Conservation (phyloP, 2,113 vertebrate species). For the Collichthys lucidus region DNA sequence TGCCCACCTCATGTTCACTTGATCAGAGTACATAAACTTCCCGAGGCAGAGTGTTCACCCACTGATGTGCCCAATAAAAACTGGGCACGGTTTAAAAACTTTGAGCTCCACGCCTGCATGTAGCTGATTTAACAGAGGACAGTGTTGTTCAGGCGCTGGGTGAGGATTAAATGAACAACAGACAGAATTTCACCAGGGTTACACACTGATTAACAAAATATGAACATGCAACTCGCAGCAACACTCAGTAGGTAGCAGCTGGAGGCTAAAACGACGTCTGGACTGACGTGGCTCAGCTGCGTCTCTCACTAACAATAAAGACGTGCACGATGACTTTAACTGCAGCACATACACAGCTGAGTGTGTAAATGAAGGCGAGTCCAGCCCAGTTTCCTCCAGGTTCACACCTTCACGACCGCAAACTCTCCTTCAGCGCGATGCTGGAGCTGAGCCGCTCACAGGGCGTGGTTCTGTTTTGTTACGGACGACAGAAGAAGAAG, state of each 20-base stretch:
- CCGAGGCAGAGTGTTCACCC: background rate
- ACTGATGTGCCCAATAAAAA: background rate
- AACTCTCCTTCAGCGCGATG: background rate
- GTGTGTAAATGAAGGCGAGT: background rate
- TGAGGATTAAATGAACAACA: background rate
- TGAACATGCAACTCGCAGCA: background rate
- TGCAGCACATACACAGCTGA: background rate
- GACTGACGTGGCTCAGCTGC: background rate
- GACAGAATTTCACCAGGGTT: background rate
- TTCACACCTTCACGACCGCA: background rate
- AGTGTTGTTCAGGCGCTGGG: background rate
- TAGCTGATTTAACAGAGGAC: background rate
- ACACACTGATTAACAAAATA: background rate
- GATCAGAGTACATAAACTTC: background rate
- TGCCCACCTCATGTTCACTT: conserved; percentile 24
- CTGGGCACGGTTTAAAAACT: background rate
- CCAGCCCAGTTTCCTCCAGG: background rate
- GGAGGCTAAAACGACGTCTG: background rate
- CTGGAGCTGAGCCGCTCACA: background rate
- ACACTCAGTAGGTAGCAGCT: background rate
- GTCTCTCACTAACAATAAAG: background rate
- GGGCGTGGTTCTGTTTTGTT: background rate
- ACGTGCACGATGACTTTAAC: background rate
- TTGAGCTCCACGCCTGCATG: background rate
- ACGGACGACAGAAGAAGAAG: background rate